Percentiles rank a stretch among this genome's conserved stretches.
These are phyloP conservation scores for Capitulum mitella DNA, from an alignment of 2,888 invertebrate genomes.

Conservation along the genomic window DNA sequence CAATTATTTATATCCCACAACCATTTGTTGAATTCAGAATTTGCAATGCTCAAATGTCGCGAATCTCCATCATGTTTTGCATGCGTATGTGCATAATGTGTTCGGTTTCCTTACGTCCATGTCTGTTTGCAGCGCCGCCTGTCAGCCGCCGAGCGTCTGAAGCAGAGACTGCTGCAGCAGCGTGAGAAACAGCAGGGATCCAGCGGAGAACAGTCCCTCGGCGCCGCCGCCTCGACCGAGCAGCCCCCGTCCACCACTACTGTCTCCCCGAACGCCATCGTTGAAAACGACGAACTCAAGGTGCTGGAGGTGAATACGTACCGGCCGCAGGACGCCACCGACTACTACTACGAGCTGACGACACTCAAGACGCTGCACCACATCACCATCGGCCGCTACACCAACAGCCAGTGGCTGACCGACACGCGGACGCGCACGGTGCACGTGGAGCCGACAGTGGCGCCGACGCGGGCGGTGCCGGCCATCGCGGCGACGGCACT, in stretches of 20 bases:
- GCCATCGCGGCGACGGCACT: neutral
- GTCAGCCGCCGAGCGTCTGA: neutral
- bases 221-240: too few relatives aligned
- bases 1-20: too few relatives aligned
- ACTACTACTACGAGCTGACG: constrained; percentile 7
- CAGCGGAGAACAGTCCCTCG: too few relatives aligned
- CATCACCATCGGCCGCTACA: neutral
- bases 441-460: neutral
- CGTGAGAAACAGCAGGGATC: neutral
- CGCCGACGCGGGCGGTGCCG: constrained; percentile 19
- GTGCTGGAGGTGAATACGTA: neutral
- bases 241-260: too few relatives aligned
- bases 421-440: neutral
- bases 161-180: constrained; percentile 4
- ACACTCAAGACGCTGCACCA: neutral
- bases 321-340: neutral
- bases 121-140: neutral
- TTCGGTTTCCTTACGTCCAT: too few relatives aligned
- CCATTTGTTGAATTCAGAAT: too few relatives aligned
- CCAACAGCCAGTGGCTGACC: neutral
- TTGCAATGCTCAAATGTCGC: too few relatives aligned
- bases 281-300: neutral
- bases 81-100: too few relatives aligned
- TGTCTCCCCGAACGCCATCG: neutral
- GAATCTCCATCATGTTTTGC: too few relatives aligned